These are phyloP conservation scores for Diprion similis DNA, from an alignment of 1,140 invertebrate genomes.

Conservation along the genomic window DNA sequence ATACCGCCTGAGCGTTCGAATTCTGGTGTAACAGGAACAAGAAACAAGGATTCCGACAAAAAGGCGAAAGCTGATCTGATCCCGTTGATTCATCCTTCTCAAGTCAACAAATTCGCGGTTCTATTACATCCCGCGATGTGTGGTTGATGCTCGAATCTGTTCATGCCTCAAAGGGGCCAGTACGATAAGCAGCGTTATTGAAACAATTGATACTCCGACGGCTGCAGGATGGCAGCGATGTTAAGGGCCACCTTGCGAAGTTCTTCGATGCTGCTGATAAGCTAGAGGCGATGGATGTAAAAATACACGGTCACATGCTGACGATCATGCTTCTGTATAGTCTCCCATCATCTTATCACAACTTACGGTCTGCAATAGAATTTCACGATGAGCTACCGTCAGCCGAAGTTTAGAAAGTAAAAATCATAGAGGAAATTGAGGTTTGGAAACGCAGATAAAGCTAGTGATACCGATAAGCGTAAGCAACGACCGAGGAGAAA, in stretches of 20 bases:
- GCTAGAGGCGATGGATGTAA: conserved; percentile 31
- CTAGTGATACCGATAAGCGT: not conserved
- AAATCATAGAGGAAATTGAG: conserved; percentile 22
- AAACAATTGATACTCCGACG: conserved; percentile 34
- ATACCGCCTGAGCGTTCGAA: not conserved
- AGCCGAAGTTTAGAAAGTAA: conserved; percentile 17
- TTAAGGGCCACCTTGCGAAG: conserved; percentile 30
- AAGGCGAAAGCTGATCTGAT: conserved; percentile 35
- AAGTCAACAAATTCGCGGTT: conserved; percentile 29
- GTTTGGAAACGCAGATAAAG: conserved; percentile 11
- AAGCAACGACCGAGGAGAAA: not conserved
- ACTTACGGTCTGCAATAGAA: no score
- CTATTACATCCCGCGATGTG: conserved; percentile 30
- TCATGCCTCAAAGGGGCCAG: conserved; percentile 36
- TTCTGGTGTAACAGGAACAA: not conserved
- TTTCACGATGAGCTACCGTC: conserved; percentile 24
- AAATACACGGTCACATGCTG: conserved; percentile 30
- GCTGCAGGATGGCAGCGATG: conserved; percentile 30
- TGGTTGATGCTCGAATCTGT: conserved; percentile 33
- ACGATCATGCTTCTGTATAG: conserved; percentile 25
- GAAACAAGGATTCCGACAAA: conserved; percentile 25
- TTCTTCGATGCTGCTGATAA: conserved; percentile 39
- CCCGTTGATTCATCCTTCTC: conserved; percentile 26
- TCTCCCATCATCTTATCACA: conserved; percentile 31
- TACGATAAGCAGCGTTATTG: conserved; percentile 34